Percentiles rank a stretch among this genome's conserved stretches.
These are phyloP conservation scores for Osmerus eperlanus DNA, from an alignment of 2,113 vertebrate genomes.

Conservation along the genomic window DNA sequence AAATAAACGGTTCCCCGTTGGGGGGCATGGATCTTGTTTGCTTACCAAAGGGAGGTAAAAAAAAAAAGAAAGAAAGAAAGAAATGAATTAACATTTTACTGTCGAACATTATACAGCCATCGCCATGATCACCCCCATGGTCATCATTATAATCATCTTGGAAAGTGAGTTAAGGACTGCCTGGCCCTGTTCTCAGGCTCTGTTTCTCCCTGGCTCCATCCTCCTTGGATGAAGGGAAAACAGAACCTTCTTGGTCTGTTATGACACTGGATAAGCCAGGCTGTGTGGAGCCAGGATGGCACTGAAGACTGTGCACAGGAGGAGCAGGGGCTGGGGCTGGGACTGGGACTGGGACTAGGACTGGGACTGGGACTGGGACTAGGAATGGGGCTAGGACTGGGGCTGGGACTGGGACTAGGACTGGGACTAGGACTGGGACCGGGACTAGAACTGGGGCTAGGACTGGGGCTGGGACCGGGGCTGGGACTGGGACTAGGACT, in stretches of 20 bases:
- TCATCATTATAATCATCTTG: background rate
- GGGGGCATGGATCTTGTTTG: background rate
- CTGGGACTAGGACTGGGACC: too few species aligned
- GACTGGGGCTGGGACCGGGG: too few species aligned
- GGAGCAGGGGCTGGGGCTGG: background rate
- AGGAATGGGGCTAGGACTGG: too few species aligned
- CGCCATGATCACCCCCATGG: background rate
- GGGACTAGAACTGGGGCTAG: too few species aligned
- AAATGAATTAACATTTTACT: background rate
- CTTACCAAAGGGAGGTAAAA: background rate
- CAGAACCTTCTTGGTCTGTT: background rate
- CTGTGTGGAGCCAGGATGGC: constrained; percentile 12
- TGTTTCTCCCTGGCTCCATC: background rate
- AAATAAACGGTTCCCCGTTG: too few species aligned
- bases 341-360: too few species aligned
- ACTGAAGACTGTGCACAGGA: constrained; percentile 11
- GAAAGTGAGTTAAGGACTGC: background rate
- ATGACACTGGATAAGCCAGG: constrained; percentile 17
- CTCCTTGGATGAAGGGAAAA: background rate
- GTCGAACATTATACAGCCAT: background rate
- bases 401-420: too few species aligned
- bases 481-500: too few species aligned
- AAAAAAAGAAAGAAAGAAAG: background rate
- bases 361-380: too few species aligned
- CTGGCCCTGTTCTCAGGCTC: too few species aligned